These are phyloP conservation scores for Oreochromis niloticus DNA, from an alignment of 2,113 vertebrate species.

Conservation along the genomic window DNA sequence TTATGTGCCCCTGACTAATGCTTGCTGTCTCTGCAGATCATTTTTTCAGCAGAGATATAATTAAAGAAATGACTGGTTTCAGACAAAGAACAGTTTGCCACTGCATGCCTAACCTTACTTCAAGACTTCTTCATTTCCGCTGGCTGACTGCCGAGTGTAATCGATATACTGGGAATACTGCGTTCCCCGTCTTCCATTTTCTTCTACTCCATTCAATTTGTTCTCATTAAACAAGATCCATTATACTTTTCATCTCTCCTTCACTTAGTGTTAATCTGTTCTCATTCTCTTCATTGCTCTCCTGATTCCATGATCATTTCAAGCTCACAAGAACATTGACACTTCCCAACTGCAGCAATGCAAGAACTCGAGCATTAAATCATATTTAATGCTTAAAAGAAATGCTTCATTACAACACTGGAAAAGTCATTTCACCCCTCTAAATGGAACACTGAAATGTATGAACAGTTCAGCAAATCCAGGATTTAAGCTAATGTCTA, in stretches of 20 bases:
- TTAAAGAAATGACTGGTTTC: not conserved
- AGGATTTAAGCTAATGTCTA: not conserved
- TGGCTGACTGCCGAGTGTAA: constrained; percentile 7
- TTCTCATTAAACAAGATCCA: constrained; percentile 32
- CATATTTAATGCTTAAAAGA: not conserved
- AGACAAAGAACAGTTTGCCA: not conserved
- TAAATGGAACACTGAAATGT: not conserved
- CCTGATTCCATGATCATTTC: not conserved
- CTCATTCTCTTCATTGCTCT: not conserved
- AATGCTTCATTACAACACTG: not conserved
- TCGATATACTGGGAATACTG: constrained; percentile 29
- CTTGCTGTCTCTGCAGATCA: not conserved
- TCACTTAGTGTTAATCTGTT: not conserved
- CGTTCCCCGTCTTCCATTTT: not conserved
- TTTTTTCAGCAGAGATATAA: not conserved
- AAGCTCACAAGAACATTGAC: not conserved
- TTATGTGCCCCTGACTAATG: not conserved
- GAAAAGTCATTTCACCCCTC: not conserved
- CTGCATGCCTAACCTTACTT: not conserved
- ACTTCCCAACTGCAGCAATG: not conserved
- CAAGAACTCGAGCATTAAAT: not conserved
- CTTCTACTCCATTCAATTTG: constrained; percentile 28
- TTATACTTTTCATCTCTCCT: not conserved
- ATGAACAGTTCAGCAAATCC: not conserved
- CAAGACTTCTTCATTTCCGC: constrained; percentile 19